Conservation (phyloP, 30 jellyfish, hydroid and myxozoan genomes). For the Aurelia sp. region DNA sequence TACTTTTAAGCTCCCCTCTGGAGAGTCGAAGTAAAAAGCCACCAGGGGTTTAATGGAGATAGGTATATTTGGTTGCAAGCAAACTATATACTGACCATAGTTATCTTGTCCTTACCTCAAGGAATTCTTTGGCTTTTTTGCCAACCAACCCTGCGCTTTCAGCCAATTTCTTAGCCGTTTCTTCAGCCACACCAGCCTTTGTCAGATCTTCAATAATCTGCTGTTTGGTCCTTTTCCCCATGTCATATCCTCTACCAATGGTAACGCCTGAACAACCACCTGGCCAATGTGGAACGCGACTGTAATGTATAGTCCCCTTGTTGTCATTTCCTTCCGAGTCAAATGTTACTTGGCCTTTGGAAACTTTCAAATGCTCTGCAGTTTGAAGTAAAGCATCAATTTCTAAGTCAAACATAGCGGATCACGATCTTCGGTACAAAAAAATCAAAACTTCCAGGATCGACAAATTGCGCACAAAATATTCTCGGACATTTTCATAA, state of each 20-base stretch:
- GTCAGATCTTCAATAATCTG: constrained; percentile 48
- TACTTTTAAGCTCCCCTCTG: too few species aligned
- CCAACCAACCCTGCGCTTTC: constrained; percentile 51
- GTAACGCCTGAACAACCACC: constrained; percentile 68
- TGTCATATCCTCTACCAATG: constrained; percentile 78
- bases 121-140: constrained; percentile 34
- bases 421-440: too few species aligned
- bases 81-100: too few species aligned
- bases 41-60: too few species aligned
- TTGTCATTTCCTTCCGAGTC: constrained; percentile 76
- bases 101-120: constrained; percentile 23
- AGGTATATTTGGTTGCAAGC: too few species aligned
- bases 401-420: too few species aligned
- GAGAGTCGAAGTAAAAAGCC: too few species aligned
- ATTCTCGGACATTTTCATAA: too few species aligned
- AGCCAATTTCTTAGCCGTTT: constrained; percentile 46
- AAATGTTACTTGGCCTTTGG: constrained; percentile 74
- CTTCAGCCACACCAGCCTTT: constrained; percentile 43
- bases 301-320: constrained; percentile 50
- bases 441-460: too few species aligned
- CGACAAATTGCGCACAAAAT: too few species aligned
- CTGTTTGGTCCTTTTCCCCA: constrained; percentile 52
- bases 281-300: constrained; percentile 73
- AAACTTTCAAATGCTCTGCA: constrained; percentile 37
- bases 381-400: too few species aligned